These are phyloP conservation scores for Ploceus nigricollis DNA, from an alignment of 2,113 vertebrate genomes.

Conservation along the genomic window DNA sequence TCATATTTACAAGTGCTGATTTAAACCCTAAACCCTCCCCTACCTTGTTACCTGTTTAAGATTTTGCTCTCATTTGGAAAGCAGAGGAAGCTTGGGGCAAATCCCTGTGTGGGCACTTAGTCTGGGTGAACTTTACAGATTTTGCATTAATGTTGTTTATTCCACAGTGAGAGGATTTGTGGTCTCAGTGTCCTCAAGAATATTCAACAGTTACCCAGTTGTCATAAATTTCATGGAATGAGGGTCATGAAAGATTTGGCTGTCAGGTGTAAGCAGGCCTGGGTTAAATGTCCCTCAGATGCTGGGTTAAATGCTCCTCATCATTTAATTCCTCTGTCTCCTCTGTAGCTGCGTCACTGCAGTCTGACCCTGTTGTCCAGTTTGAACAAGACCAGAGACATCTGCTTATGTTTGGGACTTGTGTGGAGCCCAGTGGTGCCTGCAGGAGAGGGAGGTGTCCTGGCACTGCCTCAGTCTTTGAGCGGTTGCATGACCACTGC, in stretches of 20 bases:
- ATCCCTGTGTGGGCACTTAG: neutral
- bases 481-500: neutral
- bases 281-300: neutral
- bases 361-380: neutral
- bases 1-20: neutral
- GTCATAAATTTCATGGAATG: neutral
- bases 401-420: neutral
- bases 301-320: neutral
- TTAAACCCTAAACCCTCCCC: neutral
- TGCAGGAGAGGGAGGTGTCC: neutral
- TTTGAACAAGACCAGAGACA: neutral
- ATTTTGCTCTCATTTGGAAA: neutral
- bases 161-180: neutral
- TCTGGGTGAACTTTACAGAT: neutral
- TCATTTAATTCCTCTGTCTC: neutral
- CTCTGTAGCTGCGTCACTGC: neutral
- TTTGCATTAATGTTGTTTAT: neutral
- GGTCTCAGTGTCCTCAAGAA: neutral
- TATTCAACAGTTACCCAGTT: neutral
- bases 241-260: neutral
- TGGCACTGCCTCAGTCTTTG: accelerated
- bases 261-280: neutral
- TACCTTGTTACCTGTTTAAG: neutral
- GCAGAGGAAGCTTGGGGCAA: neutral
- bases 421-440: neutral